Base-by-base conservation (phyloP, 2,888 invertebrate species). In the Ischnus inquisitorius region DNA sequence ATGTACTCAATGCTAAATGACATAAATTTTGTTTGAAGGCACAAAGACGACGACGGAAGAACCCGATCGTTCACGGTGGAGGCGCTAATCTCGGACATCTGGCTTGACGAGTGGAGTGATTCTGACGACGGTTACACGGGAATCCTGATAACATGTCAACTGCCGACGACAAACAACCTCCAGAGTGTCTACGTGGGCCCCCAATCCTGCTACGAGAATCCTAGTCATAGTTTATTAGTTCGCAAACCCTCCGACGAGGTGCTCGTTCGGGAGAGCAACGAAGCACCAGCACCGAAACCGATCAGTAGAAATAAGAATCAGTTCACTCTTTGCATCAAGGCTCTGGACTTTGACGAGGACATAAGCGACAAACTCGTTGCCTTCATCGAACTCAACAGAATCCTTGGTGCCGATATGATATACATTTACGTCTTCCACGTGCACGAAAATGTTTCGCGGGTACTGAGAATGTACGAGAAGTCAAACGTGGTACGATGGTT, bases 301-400 rank as follows among this genome's bases (percentile, higher is more conserved):
- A 14, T 57, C 10, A 43, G 85, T 84, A 76, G 78, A 86, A 76
- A 90, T 89, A 76, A 91, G 91, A 85, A 91, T 87, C 94, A 94
- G 51, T 96, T 96, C 87, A 96, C 96, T 12, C 94, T 97, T 60
- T 97, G 97, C 90, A 96, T 97, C 1, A 97, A 97, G 93, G 96
- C 97, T 75, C 93, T 97, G 92, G 95, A 95, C 88, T 97, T 96
- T 88, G 90, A 94, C 68, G 94, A 94, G 85, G 96, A 97, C 88
- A 95, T 96, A 67, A 95, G 96, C 3, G 93, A 93, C 34, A 94
- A 94, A 75, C 91, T 97, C 68, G 93, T 96, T 2, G 96, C 97
- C 90, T 97, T 97, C 96, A 94, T 97, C 80, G 96, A 96, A 93
- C 94, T 95, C 0, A 95, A 96, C 88, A 95, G 94, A 87, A 94